These are phyloP conservation scores for Hypocryptadius cinnamomeus DNA, from an alignment of 2,113 vertebrate species.

Conservation along the genomic window DNA sequence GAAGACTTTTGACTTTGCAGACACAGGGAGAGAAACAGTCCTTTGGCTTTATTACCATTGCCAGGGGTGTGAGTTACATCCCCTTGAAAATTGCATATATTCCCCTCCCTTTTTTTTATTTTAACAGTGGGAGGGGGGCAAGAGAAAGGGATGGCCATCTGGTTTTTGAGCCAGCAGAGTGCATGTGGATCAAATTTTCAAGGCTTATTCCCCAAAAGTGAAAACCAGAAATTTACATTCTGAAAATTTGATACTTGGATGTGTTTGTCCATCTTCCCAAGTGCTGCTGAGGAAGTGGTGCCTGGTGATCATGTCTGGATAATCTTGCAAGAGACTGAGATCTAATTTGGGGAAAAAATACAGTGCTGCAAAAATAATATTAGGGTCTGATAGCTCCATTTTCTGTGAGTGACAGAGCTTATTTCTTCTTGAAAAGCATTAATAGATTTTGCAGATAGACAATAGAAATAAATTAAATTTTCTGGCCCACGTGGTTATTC, in stretches of 20 bases:
- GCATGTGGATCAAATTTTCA: neutral
- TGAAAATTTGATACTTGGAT: neutral
- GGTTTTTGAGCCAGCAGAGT: neutral
- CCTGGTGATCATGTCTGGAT: neutral
- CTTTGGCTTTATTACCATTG: neutral
- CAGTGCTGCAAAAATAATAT: neutral
- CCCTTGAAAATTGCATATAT: neutral
- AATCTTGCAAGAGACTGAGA: neutral
- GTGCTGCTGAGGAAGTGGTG: neutral
- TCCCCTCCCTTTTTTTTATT: fast-evolving
- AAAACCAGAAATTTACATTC: neutral
- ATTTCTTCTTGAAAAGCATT: neutral
- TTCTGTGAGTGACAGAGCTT: neutral
- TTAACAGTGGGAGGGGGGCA: neutral
- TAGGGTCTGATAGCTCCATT: neutral
- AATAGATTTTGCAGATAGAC: slow-evolving; percentile 10
- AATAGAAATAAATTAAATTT: slow-evolving; percentile 34
- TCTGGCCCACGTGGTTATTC: neutral
- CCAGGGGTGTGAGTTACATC: neutral
- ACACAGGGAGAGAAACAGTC: neutral
- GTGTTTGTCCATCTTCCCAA: neutral
- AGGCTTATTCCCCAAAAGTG: neutral
- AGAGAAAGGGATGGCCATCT: neutral
- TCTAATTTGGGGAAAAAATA: neutral
- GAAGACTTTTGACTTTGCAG: neutral